Conservation (phyloP, 1,140 invertebrate genomes). For the Atta texana region DNA sequence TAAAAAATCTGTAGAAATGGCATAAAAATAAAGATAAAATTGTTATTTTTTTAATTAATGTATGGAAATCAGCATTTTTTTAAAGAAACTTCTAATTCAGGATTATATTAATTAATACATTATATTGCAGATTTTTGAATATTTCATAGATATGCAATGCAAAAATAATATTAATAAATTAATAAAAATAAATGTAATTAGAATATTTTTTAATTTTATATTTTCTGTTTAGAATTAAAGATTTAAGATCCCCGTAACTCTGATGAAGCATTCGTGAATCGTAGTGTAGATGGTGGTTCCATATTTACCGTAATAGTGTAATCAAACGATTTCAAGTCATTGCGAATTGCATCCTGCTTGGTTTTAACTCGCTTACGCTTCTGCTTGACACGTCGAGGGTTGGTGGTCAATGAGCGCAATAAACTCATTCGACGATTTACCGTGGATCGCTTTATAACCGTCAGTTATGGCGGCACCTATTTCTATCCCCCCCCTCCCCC, state of each 20-base stretch:
- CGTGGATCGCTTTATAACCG: constrained; percentile 86
- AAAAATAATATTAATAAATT: constrained; percentile 19
- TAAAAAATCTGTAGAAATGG: no score
- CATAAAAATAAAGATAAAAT: background rate
- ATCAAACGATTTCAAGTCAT: constrained; percentile 65
- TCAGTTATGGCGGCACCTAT: constrained; percentile 77
- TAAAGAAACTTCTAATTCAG: background rate
- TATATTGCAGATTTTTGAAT: background rate
- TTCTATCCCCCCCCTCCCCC: background rate
- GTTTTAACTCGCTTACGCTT: constrained; percentile 80
- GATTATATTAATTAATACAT: background rate
- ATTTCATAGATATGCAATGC: background rate
- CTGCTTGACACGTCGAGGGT: constrained; percentile 72
- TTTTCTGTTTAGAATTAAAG: background rate
- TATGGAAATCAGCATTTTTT: background rate
- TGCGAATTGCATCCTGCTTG: constrained; percentile 44
- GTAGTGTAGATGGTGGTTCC: constrained; percentile 58
- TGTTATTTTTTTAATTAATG: background rate
- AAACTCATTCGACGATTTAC: constrained; percentile 85
- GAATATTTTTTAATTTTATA: background rate
- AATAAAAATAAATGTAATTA: constrained; percentile 1
- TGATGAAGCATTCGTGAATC: background rate
- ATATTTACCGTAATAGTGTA: constrained; percentile 78
- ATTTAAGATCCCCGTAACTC: background rate
- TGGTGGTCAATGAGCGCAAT: constrained; percentile 85